Base-by-base conservation (phyloP, 2,888 invertebrate species). In the Sialis lutaria region DNA sequence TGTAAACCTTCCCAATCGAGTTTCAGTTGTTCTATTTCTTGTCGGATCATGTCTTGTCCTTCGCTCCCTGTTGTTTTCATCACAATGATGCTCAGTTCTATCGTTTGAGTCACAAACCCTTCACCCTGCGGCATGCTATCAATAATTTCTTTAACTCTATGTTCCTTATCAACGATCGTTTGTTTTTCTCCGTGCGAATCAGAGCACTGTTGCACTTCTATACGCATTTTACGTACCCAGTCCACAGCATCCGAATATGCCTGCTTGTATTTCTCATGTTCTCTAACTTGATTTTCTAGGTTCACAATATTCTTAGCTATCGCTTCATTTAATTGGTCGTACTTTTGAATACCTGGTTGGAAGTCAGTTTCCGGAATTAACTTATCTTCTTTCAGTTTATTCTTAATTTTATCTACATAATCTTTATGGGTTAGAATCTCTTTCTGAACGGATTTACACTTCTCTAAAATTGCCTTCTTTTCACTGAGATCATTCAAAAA, bases 181-280 rank as follows among this genome's bases (percentile, higher is more conserved):
- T 81, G 79, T 54, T 84, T 82, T 59, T 92, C 91, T 4, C 91
- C 91, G 58, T 90, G 90, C 1, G 87, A 82, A 61, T 91, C 89
- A 4, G 85, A 79, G 54, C 83, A 82, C 55, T 86, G 82, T 58
- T 90, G 89, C 32, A 89, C 76, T 53, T 85, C 82, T n/a, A 84
- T 72, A 57, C 84, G 78, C 10, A 80, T 76, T 56, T 79, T 80
- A 32, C 86, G 73, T 30, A 93, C 74, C 87, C 88, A 91, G 55
- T 93, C 91, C 48, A 82, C 77, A 48, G 87, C 82, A 55, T 79
- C 82, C 56, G 84, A 83, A 55, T 82, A 81, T 0, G 82, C 79
- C 54, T 82, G 82, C 60, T 86, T 86, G 65, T 87, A 92, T 56
- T 82, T 79, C 55, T 90, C 89, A 58, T 95, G 93, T 44, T 86